These are phyloP conservation scores for Dryobates pubescens DNA, from an alignment of 2,797 vertebrate genomes.

Conservation along the genomic window DNA sequence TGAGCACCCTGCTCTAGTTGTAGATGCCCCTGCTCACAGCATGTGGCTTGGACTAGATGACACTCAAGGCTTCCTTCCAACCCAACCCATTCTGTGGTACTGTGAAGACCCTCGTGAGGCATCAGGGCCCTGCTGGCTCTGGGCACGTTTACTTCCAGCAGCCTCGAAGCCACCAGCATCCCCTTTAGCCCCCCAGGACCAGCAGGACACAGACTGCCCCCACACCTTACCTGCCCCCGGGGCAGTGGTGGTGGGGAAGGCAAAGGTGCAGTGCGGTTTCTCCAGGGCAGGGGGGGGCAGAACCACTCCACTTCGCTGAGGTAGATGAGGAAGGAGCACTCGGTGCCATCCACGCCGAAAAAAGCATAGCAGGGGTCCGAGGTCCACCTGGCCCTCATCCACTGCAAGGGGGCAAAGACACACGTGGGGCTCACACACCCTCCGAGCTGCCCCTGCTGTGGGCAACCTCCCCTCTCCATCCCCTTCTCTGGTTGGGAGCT, in stretches of 20 bases:
- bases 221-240: conserved; percentile 83
- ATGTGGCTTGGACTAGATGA: fast-evolving
- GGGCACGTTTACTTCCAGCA: background rate
- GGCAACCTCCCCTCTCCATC: background rate
- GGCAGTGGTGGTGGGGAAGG: conserved; percentile 73
- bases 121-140: fast-evolving
- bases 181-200: fast-evolving
- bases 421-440: fast-evolving
- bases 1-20: background rate
- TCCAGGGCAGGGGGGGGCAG: conserved; percentile 91
- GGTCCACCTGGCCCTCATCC: conserved; percentile 98
- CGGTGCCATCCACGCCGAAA: conserved; percentile 95
- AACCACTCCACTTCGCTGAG: conserved; percentile 98
- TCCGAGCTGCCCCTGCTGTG: fast-evolving
- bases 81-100: fast-evolving
- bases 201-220: background rate
- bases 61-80: background rate
- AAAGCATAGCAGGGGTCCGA: conserved; percentile 97
- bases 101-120: fast-evolving
- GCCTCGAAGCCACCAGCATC: fast-evolving
- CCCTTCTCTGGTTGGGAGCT: background rate
- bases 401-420: conserved; percentile 73
- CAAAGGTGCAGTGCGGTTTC: conserved; percentile 81
- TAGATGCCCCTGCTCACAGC: fast-evolving
- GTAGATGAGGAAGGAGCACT: conserved; percentile 96